These are phyloP conservation scores for Naso thynnoides DNA, from an alignment of 2,797 vertebrate genomes.

Conservation along the genomic window DNA sequence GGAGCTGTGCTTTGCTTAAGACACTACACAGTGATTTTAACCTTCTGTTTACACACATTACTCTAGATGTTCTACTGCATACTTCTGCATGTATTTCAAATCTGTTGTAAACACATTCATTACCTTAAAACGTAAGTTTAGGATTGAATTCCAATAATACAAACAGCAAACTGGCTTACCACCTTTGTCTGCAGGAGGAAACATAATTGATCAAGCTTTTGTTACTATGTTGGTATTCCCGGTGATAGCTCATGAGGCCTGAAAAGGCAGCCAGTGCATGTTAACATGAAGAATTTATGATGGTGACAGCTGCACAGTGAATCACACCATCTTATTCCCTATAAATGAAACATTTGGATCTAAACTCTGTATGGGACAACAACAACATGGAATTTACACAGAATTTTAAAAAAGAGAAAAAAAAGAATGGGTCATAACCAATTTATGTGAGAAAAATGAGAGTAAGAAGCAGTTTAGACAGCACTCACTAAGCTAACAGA, in stretches of 20 bases:
- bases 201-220: slow-evolving; percentile 26
- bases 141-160: not conserved
- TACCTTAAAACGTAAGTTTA: not conserved
- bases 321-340: slow-evolving; percentile 11
- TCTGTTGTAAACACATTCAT: not conserved
- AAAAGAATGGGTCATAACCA: slow-evolving; percentile 14
- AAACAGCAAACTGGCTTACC: not conserved
- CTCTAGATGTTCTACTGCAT: not conserved
- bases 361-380: slow-evolving; percentile 11
- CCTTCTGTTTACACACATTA: not conserved
- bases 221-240: slow-evolving; percentile 8
- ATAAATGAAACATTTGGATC: slow-evolving; percentile 34
- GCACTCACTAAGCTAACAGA: slow-evolving; percentile 12
- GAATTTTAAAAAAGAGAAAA: slow-evolving; percentile 29
- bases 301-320: slow-evolving; percentile 18
- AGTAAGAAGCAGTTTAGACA: slow-evolving; percentile 25
- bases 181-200: not conserved
- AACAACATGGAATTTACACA: slow-evolving; percentile 40
- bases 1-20: not conserved
- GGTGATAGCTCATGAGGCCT: slow-evolving; percentile 3
- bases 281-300: slow-evolving; percentile 21
- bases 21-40: not conserved
- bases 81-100: not conserved
- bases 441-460: slow-evolving; percentile 29
- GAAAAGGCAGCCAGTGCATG: slow-evolving; percentile 3